Evolutionary conservation across 2,888 invertebrate species (phyloP).

Genomic region (Achlya flavicornis): DNA sequence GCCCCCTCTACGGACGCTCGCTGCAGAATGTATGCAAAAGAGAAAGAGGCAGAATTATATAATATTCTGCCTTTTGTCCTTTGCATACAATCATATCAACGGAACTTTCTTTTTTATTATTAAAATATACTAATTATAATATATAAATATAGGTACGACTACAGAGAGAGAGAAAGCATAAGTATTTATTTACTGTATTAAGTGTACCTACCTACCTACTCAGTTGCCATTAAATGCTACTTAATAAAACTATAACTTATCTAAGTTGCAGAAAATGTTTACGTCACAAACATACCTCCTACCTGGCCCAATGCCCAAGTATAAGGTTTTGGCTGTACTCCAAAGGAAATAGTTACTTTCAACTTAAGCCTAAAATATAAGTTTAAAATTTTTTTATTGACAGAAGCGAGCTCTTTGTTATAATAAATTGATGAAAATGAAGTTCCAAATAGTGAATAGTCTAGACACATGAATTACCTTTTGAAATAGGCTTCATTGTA

Average conservation of each 20-base stretch:
- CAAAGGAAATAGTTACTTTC: slow-evolving; percentile 63
- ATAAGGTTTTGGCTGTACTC: slow-evolving; percentile 56
- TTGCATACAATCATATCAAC: background rate
- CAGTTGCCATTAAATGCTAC: background rate
- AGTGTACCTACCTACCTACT: background rate
- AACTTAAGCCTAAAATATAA: slow-evolving; percentile 42
- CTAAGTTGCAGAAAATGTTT: slow-evolving; percentile 36
- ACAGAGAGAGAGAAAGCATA: no score
- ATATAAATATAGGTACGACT: no score
- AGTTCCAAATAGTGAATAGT: background rate
- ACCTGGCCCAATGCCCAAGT: slow-evolving; percentile 63
- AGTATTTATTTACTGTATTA: no score
- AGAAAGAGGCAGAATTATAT: slow-evolving; percentile 22
- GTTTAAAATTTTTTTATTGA: slow-evolving; percentile 14
- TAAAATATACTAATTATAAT: no score
- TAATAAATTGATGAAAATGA: background rate
- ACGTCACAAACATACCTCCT: slow-evolving; percentile 54
- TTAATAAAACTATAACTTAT: background rate
- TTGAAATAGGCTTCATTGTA: background rate
- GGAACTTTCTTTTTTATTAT: background rate
- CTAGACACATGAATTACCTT: background rate
- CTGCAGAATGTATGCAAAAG: slow-evolving; percentile 25
- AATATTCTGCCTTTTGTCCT: background rate
- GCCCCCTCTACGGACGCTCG: slow-evolving; percentile 42
- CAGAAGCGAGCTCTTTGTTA: background rate